Conservation (phyloP, 1,140 invertebrate genomes). For the Drosophila ironensis region DNA sequence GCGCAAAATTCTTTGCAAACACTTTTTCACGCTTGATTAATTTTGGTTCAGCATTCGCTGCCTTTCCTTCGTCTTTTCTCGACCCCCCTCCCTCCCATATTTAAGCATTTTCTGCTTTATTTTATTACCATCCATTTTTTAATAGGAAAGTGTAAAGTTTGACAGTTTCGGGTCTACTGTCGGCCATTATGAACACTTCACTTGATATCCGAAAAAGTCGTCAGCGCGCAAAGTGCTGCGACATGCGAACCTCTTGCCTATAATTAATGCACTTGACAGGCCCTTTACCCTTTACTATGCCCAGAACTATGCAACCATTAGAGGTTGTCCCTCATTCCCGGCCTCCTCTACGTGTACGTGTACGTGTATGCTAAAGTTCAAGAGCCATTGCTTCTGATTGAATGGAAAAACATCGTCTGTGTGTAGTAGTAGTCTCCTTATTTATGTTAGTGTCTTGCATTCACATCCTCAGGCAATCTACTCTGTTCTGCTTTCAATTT, state of each 20-base stretch:
- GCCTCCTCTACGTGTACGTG: no score
- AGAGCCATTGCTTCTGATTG: conserved; percentile 52
- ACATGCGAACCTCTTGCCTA: not conserved
- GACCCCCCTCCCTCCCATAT: not conserved
- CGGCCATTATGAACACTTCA: conserved; percentile 66
- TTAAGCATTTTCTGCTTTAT: conserved; percentile 51
- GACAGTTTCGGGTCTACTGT: conserved; percentile 58
- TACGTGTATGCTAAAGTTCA: conserved; percentile 13
- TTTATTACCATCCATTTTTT: conserved; percentile 68
- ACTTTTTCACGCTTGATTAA: conserved; percentile 75
- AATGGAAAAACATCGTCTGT: conserved; percentile 25
- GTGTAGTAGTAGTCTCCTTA: conserved; percentile 9
- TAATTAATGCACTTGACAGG: conserved; percentile 24
- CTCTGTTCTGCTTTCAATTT: conserved; percentile 68
- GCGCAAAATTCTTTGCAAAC: conserved; percentile 67
- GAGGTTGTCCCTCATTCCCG: not conserved
- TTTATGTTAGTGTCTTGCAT: conserved; percentile 59
- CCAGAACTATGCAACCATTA: not conserved
- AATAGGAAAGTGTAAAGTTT: conserved; percentile 75
- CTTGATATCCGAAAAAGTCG: conserved; percentile 43
- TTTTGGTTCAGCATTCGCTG: conserved; percentile 36
- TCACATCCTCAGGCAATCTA: conserved; percentile 38
- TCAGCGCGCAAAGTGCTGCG: conserved; percentile 20
- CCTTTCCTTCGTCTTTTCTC: not conserved
- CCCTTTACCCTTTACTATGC: not conserved